These are phyloP conservation scores for Bombylius discolor DNA, from an alignment of 2,888 invertebrate species.

Conservation along the genomic window DNA sequence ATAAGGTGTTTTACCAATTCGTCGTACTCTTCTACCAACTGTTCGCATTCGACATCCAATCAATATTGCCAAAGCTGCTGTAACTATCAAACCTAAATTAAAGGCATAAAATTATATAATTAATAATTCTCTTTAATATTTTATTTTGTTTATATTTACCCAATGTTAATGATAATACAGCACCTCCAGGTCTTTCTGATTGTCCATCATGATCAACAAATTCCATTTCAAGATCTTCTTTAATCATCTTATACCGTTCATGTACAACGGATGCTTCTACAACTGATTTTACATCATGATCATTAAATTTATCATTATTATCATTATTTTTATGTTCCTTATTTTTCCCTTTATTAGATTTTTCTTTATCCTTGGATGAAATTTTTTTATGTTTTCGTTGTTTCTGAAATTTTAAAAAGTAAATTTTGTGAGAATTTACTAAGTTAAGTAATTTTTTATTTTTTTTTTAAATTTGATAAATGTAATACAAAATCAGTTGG, in stretches of 20 bases:
- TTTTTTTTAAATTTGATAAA: too few species aligned
- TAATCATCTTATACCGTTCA: slow-evolving; percentile 33
- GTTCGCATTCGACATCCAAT: slow-evolving; percentile 73
- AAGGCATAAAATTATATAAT: background rate
- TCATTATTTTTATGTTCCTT: slow-evolving; percentile 21
- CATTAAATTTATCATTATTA: slow-evolving; percentile 17
- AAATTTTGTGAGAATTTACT: too few species aligned
- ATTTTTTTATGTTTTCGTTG: slow-evolving; percentile 28
- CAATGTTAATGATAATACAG: slow-evolving; percentile 63
- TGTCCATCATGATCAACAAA: slow-evolving; percentile 47
- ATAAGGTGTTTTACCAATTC: slow-evolving; percentile 66
- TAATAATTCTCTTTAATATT: background rate
- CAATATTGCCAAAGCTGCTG: slow-evolving; percentile 64
- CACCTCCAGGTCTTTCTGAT: slow-evolving; percentile 62
- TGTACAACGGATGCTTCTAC: slow-evolving; percentile 21
- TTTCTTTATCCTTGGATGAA: slow-evolving; percentile 13
- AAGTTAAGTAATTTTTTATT: too few species aligned
- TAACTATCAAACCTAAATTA: slow-evolving; percentile 57
- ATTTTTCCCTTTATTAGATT: slow-evolving; percentile 9
- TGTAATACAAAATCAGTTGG: slow-evolving; percentile 23
- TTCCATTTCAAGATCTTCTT: slow-evolving; percentile 32
- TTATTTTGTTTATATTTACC: slow-evolving; percentile 36
- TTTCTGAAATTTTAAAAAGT: slow-evolving; percentile 15
- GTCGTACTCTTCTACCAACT: slow-evolving; percentile 55
- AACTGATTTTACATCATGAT: slow-evolving; percentile 10